A percentile compares a stretch with the other conserved stretches of the same genome.
Evolutionary conservation across 2,888 invertebrate species (phyloP).

Genomic region (Drosophila infuscata): DNA sequence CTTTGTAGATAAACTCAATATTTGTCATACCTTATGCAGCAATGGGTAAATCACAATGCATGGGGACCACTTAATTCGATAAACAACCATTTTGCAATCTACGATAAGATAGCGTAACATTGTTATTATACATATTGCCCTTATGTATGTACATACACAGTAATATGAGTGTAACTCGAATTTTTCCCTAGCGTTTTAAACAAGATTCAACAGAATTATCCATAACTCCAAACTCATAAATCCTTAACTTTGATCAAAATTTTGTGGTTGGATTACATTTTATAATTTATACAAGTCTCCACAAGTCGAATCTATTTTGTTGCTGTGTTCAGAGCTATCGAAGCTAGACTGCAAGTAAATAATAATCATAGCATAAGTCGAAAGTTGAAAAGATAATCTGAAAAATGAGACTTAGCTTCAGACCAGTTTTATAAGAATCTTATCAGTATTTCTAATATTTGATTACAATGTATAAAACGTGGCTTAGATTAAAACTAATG

Average conservation of each 20-base stretch:
- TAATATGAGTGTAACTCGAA: background rate
- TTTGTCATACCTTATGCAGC: background rate
- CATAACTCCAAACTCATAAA: background rate
- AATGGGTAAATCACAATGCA: constrained; percentile 7
- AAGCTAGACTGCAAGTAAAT: background rate
- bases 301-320: background rate
- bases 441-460: background rate
- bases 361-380: background rate
- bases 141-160: background rate
- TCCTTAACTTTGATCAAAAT: background rate
- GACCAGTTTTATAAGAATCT: background rate
- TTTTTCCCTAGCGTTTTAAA: background rate
- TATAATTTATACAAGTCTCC: background rate
- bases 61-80: constrained; percentile 21
- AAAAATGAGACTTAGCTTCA: background rate
- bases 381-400: background rate
- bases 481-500: background rate
- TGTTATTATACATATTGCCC: constrained; percentile 11
- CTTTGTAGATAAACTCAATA: constrained; percentile 1
- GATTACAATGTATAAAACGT: background rate
- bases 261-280: background rate
- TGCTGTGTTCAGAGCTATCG: background rate
- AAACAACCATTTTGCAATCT: constrained; percentile 50
- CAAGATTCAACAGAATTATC: background rate
- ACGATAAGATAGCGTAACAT: constrained; percentile 42